Conservation (phyloP, 2,113 vertebrate species). For the Taurulus bubalis region DNA sequence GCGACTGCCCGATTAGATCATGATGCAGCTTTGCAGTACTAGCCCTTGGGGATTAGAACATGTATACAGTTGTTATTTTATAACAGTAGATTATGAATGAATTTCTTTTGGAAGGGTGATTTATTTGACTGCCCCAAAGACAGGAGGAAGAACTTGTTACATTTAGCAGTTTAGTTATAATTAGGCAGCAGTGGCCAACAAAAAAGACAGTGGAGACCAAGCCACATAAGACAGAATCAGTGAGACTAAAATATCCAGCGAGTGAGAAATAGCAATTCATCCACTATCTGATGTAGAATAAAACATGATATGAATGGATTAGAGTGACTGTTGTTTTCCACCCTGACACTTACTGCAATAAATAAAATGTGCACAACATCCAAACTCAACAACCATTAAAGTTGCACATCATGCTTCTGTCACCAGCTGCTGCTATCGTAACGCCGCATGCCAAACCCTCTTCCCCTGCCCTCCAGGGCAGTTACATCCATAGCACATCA, state of each 20-base stretch:
- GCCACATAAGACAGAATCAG: background rate
- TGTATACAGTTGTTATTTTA: background rate
- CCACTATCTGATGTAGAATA: too few relatives aligned
- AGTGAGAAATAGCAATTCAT: background rate
- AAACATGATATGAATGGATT: too few relatives aligned
- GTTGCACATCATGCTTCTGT: too few relatives aligned
- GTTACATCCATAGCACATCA: too few relatives aligned
- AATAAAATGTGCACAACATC: too few relatives aligned
- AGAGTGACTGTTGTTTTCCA: too few relatives aligned
- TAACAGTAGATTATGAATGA: background rate
- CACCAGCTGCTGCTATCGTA: too few relatives aligned
- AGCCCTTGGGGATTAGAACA: slow-evolving; percentile 1
- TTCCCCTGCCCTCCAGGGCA: too few relatives aligned
- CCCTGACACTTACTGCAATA: too few relatives aligned
- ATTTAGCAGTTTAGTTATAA: background rate
- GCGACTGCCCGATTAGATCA: slow-evolving; percentile 38
- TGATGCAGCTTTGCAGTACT: slow-evolving; percentile 18
- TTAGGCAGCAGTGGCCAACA: background rate
- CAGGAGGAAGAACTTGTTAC: background rate
- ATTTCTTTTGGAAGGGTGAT: background rate
- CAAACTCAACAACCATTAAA: too few relatives aligned
- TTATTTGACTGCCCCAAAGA: background rate
- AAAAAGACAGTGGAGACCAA: background rate
- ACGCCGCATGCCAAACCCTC: too few relatives aligned
- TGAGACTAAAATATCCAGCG: background rate